Percentiles rank a stretch among this genome's conserved stretches.
phyloP scores from a whole-genome alignment of 2,113 vertebrate genomes.

The Hemicordylus capensis region DNA sequence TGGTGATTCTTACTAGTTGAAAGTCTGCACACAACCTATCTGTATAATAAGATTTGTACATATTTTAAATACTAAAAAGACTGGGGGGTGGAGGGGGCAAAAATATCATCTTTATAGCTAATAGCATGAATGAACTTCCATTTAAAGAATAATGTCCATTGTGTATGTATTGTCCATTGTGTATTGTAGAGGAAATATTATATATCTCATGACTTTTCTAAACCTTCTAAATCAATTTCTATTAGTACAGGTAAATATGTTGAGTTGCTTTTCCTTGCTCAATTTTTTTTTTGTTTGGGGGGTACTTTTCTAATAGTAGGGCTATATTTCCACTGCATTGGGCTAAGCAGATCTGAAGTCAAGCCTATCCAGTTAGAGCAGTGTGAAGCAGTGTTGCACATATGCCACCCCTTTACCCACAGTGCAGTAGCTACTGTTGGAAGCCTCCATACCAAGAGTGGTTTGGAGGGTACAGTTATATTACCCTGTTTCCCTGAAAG shows the following conservation, averaged over 20 bases:
- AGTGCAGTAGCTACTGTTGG: neutral
- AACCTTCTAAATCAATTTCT: neutral
- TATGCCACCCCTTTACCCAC: too few species aligned
- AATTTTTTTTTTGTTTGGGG: too few species aligned
- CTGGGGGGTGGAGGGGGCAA: too few species aligned
- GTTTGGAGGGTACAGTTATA: neutral
- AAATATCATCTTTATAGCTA: neutral
- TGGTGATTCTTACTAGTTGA: neutral
- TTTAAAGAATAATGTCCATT: too few species aligned
- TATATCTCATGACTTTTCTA: neutral
- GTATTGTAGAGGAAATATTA: too few species aligned
- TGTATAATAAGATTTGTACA: neutral
- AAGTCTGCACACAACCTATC: neutral
- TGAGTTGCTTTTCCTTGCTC: too few species aligned
- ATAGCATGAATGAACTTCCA: neutral
- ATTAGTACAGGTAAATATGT: neutral
- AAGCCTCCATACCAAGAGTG: neutral
- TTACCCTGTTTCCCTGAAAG: too few species aligned
- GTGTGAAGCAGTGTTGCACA: too few species aligned
- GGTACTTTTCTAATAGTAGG: too few species aligned
- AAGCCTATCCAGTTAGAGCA: neutral
- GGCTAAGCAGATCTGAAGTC: neutral
- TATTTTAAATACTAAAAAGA: neutral
- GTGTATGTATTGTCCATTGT: too few species aligned
- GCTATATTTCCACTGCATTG: neutral